Evolutionary conservation across 2,888 invertebrate genomes (phyloP), one percentile per base, ranked within the genome.

Genomic region (Chorisops tibialis): DNA sequence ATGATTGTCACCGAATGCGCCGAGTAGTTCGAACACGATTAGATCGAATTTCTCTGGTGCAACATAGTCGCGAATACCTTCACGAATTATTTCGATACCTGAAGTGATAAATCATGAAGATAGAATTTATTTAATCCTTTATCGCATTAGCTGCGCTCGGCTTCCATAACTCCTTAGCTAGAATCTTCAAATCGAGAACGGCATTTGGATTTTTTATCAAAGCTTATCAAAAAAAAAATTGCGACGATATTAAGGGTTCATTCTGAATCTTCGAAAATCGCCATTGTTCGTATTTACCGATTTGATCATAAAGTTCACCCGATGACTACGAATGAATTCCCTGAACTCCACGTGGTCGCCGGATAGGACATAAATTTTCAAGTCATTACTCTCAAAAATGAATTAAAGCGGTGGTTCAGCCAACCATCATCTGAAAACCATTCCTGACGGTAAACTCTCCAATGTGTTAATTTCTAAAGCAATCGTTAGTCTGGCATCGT

Each of bases 331-430:
- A 11, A 45, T 11, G 2, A 45, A 12, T 18, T 45, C 45, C 41
- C 6, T 16, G 12, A 41, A 41, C 16, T 41, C 16, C 11, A 41
- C 41, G 12, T 41, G 41, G 6, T 18, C 16, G 3, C n/a, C 52
- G 4, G 38, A 22, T n/a, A 52, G 52, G 3, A 19, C 52, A 21
- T 39, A 39, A 9, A 19, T 16, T 12, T 39, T 39, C 21, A 18
- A 2, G n/a, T 50, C 52, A n/a, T 52, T 52, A n/a, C 12, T 9
- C 39, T 3, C 39, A 39, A 21, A 52, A 12, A 21, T 19, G 5
- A 52, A n/a, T 19, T 9, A 22, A 38, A 19, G 18, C 18, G 38
- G n/a, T 12, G 52, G 52, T 21, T 52, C 52, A 11, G 38, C 52
- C 19, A 52, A 38, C 52, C 39, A 52, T 39, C 39, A 1, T 18